Base-by-base conservation (phyloP, 2,113 vertebrate genomes). In the Phaethon lepturus region DNA sequence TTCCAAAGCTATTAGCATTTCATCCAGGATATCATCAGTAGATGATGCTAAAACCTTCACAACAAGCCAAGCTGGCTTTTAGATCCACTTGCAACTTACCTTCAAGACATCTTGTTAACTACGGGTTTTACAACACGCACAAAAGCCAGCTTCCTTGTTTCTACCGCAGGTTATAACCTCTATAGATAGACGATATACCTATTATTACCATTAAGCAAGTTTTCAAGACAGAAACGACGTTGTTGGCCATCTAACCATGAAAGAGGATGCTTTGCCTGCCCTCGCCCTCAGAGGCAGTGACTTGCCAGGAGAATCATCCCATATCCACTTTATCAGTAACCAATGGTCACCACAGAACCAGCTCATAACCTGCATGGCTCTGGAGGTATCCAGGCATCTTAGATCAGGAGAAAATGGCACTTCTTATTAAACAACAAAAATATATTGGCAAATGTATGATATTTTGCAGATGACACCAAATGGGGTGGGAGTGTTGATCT, bases 1-100 rank as follows among this genome's bases (percentile, higher is more conserved):
- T 90, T 96, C 78, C 58, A 93, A 68, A 91, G 49, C 49, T 68
- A 82, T 90, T 96, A 93, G 87, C 58, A 76, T 94, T 96, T 96
- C 53, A 91, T 60, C 49, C 69, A 85, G 77, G 44, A 75, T 87
- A 91, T 53, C 40, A 91, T 96, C 80, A 91, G 42, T 77, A 72
- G 60, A 66, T 87, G 93, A 79, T 0, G 0, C 78, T 89, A 44
- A 89, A 87, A 64, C 44, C 69, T 81, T 86, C 91, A 72, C 35
- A 96, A 95, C 87, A 91, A 67, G 93, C 67, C 76, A 85, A 58
- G 44, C 73, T 81, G 38, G 91, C 69, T 90, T 85, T 88, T 45
- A 78, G 80, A 82, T 60, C 53, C 17, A 84, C 69, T 71, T 78
- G 49, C 13, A 78, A 63, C 19, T 78, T 56, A 59, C 47, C 80